Conservation (phyloP, 2,113 vertebrate genomes). For the Oceanites oceanicus region DNA sequence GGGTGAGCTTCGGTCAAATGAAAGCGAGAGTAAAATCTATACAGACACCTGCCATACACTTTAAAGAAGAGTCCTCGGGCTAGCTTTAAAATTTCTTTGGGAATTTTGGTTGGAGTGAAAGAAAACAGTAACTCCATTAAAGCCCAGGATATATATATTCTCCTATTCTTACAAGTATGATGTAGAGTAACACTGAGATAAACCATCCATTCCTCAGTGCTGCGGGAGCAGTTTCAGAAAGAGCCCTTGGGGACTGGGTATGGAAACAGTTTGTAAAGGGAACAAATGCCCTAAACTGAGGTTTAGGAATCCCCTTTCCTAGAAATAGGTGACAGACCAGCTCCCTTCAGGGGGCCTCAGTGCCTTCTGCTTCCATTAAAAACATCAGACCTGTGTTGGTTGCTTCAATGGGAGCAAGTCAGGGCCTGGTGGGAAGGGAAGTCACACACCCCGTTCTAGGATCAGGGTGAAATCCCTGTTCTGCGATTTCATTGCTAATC, state of each 20-base stretch:
- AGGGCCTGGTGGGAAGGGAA: not conserved
- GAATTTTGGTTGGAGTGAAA: not conserved
- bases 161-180: not conserved
- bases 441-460: not conserved
- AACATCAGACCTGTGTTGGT: not conserved
- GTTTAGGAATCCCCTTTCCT: not conserved
- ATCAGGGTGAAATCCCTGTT: not conserved
- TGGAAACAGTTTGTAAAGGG: not conserved
- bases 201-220: not conserved
- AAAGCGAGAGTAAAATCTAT: not conserved
- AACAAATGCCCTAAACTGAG: not conserved
- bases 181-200: not conserved
- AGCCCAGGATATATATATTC: not conserved
- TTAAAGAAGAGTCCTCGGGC: not conserved
- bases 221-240: not conserved
- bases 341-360: not conserved
- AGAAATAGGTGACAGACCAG: not conserved
- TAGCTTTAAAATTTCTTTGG: not conserved
- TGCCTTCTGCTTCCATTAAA: not conserved
- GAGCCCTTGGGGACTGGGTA: not conserved
- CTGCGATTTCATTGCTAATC: not conserved
- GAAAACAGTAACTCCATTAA: not conserved
- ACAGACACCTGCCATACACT: not conserved
- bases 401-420: not conserved
- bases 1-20: not conserved